Evolutionary conservation across 2,113 vertebrate genomes (phyloP).

Genomic region (Symphodus melops): DNA sequence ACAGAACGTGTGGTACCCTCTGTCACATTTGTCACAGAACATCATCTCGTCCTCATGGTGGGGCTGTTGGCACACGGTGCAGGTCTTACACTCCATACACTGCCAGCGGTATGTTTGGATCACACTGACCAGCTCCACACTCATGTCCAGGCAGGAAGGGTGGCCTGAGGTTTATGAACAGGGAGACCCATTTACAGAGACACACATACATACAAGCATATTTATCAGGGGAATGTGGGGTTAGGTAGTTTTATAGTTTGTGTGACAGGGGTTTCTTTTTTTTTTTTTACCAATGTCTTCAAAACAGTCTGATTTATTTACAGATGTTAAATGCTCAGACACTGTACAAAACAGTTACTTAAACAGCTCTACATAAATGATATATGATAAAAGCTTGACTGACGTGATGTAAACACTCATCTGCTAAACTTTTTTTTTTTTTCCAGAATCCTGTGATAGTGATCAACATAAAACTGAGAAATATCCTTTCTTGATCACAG

Average conservation of each 20-base stretch:
- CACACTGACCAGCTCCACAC: slow-evolving; percentile 88
- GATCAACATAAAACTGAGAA: too few species aligned
- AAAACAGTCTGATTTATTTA: too few species aligned
- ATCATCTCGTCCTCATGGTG: slow-evolving; percentile 99
- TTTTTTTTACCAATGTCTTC: too few species aligned
- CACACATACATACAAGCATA: background rate
- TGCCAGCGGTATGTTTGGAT: slow-evolving; percentile 99
- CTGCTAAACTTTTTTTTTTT: background rate
- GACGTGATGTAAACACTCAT: too few species aligned
- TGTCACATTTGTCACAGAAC: slow-evolving; percentile 99
- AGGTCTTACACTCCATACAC: slow-evolving; percentile 99
- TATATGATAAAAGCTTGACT: background rate
- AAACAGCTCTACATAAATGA: background rate
- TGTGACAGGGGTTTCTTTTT: background rate
- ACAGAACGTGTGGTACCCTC: slow-evolving; percentile 98
- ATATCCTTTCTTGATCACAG: too few species aligned
- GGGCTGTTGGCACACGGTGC: slow-evolving; percentile 95
- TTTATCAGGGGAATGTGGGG: background rate
- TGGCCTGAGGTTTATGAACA: slow-evolving; percentile 87
- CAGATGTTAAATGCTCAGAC: too few species aligned
- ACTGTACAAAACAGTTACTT: too few species aligned
- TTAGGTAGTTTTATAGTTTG: background rate
- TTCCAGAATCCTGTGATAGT: background rate
- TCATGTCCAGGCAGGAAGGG: slow-evolving; percentile 98
- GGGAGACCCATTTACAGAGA: slow-evolving; percentile 2